Conservation (phyloP, 2,113 vertebrate genomes). For the Shinisaurus crocodilurus region DNA sequence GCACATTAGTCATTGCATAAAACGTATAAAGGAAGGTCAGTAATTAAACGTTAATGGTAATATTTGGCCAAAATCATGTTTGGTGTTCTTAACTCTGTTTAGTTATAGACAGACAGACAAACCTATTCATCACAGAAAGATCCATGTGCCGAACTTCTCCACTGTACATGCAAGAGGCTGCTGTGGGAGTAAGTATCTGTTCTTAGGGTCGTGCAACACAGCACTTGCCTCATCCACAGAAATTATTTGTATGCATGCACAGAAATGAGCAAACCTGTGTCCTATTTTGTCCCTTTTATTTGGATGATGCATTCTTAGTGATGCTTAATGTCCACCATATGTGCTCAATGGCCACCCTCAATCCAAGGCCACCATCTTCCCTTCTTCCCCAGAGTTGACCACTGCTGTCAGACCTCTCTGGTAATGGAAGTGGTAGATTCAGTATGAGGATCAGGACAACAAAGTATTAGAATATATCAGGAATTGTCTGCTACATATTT, state of each 20-base stretch:
- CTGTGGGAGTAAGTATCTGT: not conserved
- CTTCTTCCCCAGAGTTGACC: not conserved
- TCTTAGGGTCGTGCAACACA: not conserved
- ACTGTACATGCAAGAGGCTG: not conserved
- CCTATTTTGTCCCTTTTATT: too few species aligned
- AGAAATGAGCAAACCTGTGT: not conserved
- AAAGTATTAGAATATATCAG: not conserved
- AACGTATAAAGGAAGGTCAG: slow-evolving; percentile 12
- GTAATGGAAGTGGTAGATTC: not conserved
- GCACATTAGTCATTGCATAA: slow-evolving; percentile 29
- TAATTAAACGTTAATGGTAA: slow-evolving; percentile 26
- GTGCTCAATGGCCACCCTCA: too few species aligned
- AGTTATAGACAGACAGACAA: not conserved
- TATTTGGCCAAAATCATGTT: slow-evolving; percentile 3
- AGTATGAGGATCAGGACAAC: not conserved
- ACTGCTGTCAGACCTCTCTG: not conserved
- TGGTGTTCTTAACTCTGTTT: not conserved
- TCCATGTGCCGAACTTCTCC: not conserved
- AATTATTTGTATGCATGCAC: not conserved
- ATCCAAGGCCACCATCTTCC: not conserved
- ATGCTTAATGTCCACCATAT: not conserved
- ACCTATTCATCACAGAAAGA: not conserved
- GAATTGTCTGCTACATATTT: not conserved
- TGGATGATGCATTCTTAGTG: not conserved
- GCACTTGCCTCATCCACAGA: not conserved